Conservation (phyloP, 2,797 vertebrate genomes). For the Ctenochaetus hawaiiensis region DNA sequence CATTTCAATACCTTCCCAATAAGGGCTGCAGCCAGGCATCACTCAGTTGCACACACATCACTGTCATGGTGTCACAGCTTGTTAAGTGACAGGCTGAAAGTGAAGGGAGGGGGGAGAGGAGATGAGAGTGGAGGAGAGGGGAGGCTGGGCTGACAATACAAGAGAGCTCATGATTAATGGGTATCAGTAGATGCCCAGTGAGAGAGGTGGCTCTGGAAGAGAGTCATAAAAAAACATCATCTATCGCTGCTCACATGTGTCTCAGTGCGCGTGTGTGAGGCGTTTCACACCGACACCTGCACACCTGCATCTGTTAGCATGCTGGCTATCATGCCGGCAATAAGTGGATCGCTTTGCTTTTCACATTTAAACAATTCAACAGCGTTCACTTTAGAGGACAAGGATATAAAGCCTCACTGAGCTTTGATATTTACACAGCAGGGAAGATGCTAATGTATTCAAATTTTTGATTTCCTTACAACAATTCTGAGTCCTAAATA, state of each 20-base stretch:
- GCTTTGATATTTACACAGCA: slow-evolving; percentile 46
- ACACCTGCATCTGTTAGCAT: slow-evolving; percentile 32
- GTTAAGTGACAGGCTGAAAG: slow-evolving; percentile 81
- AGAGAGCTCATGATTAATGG: slow-evolving; percentile 85
- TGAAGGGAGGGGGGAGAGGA: slow-evolving; percentile 39
- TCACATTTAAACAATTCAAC: slow-evolving; percentile 52
- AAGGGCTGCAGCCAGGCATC: slow-evolving; percentile 70
- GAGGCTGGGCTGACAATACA: slow-evolving; percentile 70
- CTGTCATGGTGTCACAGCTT: slow-evolving; percentile 81
- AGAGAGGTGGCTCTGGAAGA: slow-evolving; percentile 66
- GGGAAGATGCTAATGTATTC: slow-evolving; percentile 63
- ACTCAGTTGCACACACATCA: slow-evolving; percentile 78
- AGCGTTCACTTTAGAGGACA: slow-evolving; percentile 44
- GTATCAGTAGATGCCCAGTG: slow-evolving; percentile 73
- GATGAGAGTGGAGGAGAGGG: slow-evolving; percentile 8
- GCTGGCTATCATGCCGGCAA: slow-evolving; percentile 15
- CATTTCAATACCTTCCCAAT: slow-evolving; percentile 80
- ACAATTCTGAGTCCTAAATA: slow-evolving; percentile 55
- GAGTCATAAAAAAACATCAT: slow-evolving; percentile 71
- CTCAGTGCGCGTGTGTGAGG: slow-evolving; percentile 25
- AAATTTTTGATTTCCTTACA: slow-evolving; percentile 50
- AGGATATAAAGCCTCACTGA: slow-evolving; percentile 47
- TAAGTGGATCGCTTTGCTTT: slow-evolving; percentile 25
- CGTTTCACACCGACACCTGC: slow-evolving; percentile 41
- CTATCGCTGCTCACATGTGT: slow-evolving; percentile 51